Base-by-base conservation (phyloP, 2,113 vertebrate genomes). In the Megaptera novaeangliae region DNA sequence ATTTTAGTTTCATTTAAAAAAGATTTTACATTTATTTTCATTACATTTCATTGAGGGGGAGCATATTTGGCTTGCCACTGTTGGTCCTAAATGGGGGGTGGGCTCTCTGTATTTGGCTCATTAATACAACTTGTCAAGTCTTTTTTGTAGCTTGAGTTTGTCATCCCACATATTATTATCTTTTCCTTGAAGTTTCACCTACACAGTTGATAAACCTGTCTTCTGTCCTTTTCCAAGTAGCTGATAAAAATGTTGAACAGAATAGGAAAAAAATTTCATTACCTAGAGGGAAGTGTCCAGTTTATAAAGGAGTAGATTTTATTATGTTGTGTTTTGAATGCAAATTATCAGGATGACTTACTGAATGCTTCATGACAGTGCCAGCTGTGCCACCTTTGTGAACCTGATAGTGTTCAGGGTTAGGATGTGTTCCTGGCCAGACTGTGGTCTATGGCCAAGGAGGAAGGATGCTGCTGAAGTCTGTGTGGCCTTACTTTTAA, bases 61-160 rank as follows among this genome's bases (percentile, higher is more conserved):
- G n/a, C 68, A 41, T 92, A 49, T 88, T 75, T 93, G 90, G 69
- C 52, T 83, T 66, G 34, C 44, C 39, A 3, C 7, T 39, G 2
- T 88, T 63, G 44, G n/a, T 74, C 27, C 29, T 89, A 74, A 72
- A 11, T 64, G 66, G 44, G 29, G 21, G 23, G 14, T 36, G 15
- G n/a, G 44, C 14, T 78, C 39, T n/a, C 27, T 41, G 13, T 88
- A 34, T 88, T 81, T 91, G 75, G 46, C 31, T 95, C 14, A 55
- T 81, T 68, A 63, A 68, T 78, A n/a, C 25, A 90, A 55, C 31
- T 64, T 93, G 10, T 88, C 57, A 94, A 29, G 59, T 83, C 39
- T 90, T 92, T 75, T 92, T 57, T 92, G 77, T 94, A 88, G 31
- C 46, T 96, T 94, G 77, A 77, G 15, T 96, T 88, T 96, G 41